A percentile compares a stretch with the other conserved stretches of the same genome.
Conservation (phyloP, 2,888 invertebrate genomes). For the Sinhomidia bicolor region DNA sequence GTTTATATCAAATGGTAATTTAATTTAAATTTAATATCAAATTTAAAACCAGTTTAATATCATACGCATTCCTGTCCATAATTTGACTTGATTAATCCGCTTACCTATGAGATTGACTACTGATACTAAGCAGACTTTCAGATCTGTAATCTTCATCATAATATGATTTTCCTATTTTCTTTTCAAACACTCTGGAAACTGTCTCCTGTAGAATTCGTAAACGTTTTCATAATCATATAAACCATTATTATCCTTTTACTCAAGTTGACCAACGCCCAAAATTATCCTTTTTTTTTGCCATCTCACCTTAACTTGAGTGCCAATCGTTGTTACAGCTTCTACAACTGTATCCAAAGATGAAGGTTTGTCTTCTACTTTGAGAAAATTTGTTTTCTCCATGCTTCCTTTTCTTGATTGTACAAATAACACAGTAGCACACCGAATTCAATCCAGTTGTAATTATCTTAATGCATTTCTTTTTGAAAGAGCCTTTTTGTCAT, state of each 20-base stretch:
- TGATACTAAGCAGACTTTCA: conserved; percentile 36
- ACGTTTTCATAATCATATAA: background rate
- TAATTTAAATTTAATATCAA: too few relatives aligned
- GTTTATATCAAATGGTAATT: background rate
- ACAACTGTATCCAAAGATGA: conserved; percentile 37
- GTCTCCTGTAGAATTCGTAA: conserved; percentile 46
- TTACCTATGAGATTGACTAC: conserved; percentile 46
- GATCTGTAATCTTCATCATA: conserved; percentile 38
- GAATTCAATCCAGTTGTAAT: too few relatives aligned
- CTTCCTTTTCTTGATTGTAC: background rate
- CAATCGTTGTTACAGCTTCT: conserved; percentile 51
- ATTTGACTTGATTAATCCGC: background rate
- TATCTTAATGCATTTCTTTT: too few relatives aligned
- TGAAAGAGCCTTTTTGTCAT: too few relatives aligned
- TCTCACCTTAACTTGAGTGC: conserved; percentile 66
- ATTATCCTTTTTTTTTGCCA: background rate
- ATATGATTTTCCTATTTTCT: conserved; percentile 53
- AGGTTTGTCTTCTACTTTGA: background rate
- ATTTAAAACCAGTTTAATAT: too few relatives aligned
- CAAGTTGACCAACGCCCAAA: background rate
- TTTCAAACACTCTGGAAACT: conserved; percentile 57
- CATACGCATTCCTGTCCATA: too few relatives aligned
- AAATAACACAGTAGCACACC: too few relatives aligned
- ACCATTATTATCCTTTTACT: background rate
- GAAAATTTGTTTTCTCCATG: background rate